phyloP scores from a whole-genome alignment of 37 sponge, comb jelly and placozoan genomes.

The Ephydatia muelleri region DNA sequence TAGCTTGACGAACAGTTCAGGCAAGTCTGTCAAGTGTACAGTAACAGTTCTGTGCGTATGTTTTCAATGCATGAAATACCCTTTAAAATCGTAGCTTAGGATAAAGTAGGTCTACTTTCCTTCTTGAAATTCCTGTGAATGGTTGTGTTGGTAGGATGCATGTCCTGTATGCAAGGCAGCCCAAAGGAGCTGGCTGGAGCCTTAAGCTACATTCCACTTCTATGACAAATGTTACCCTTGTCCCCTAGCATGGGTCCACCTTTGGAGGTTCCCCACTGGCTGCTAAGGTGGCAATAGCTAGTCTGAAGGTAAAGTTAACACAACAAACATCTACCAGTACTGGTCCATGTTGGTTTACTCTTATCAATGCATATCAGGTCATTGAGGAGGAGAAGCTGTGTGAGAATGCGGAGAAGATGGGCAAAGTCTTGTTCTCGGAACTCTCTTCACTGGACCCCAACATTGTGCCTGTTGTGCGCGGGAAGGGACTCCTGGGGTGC shows the following conservation, averaged over 20 bases:
- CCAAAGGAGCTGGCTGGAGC: too few relatives aligned
- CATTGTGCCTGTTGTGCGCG: conserved; percentile 71
- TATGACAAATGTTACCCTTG: neutral
- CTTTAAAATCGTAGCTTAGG: too few relatives aligned
- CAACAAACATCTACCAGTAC: too few relatives aligned
- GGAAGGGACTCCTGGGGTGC: conserved; percentile 88
- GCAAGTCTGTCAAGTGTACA: neutral
- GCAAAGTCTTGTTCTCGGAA: conserved; percentile 69
- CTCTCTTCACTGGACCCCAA: conserved; percentile 49
- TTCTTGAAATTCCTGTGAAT: neutral
- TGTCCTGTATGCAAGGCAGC: too few relatives aligned
- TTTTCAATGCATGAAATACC: neutral
- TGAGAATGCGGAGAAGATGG: conserved; percentile 85
- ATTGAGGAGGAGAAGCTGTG: conserved; percentile 84
- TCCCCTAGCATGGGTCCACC: conserved; percentile 92
- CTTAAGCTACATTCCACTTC: too few relatives aligned
- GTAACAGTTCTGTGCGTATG: neutral
- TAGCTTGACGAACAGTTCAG: neutral
- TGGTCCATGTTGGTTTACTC: too few relatives aligned
- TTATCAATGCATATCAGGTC: conserved; percentile 76
- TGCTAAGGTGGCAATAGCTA: conserved; percentile 77
- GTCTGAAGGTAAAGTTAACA: conserved; percentile 68
- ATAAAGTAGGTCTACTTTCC: too few relatives aligned
- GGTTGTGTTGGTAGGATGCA: neutral
- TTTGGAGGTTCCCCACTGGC: conserved; percentile 96